A percentile compares a stretch with the other conserved stretches of the same genome.
These are phyloP conservation scores for Anthonomus grandis DNA, from an alignment of 1,140 invertebrate genomes.

Conservation along the genomic window DNA sequence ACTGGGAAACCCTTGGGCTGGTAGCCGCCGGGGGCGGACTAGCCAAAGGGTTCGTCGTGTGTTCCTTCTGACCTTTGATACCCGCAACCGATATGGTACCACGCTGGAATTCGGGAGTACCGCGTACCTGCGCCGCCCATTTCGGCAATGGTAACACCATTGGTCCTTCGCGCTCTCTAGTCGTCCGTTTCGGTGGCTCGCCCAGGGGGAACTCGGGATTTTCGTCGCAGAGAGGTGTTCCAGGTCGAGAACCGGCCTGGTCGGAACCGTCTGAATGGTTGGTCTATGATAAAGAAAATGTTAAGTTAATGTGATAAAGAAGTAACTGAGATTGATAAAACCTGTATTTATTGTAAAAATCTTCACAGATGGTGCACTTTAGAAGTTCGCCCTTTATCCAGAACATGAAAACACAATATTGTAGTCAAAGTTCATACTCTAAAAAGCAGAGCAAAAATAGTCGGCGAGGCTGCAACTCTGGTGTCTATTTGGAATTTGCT, in stretches of 20 bases:
- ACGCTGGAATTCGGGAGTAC: conserved; percentile 15
- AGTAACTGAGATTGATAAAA: too few species aligned
- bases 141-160: conserved; percentile 78
- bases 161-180: conserved; percentile 62
- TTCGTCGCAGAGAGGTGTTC: conserved; percentile 81
- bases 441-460: background rate
- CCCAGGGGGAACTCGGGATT: conserved; percentile 71
- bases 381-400: conserved; percentile 3
- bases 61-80: conserved; percentile 47
- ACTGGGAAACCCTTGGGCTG: conserved; percentile 43
- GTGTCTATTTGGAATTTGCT: too few species aligned
- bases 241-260: conserved; percentile 67
- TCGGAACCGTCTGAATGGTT: conserved; percentile 51
- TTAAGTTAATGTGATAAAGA: too few species aligned
- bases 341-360: conserved; percentile 1
- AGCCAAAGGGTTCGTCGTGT: conserved; percentile 29
- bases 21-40: conserved; percentile 48
- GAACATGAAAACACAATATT: conserved; percentile 7
- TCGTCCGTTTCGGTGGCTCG: conserved; percentile 64
- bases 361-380: background rate
- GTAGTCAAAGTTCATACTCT: too few species aligned
- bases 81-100: conserved; percentile 46
- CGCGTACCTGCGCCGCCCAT: conserved; percentile 70
- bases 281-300: conserved; percentile 47
- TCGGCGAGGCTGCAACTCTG: background rate